phyloP scores from a whole-genome alignment of 2,888 invertebrate species.

The Patella depressa region DNA sequence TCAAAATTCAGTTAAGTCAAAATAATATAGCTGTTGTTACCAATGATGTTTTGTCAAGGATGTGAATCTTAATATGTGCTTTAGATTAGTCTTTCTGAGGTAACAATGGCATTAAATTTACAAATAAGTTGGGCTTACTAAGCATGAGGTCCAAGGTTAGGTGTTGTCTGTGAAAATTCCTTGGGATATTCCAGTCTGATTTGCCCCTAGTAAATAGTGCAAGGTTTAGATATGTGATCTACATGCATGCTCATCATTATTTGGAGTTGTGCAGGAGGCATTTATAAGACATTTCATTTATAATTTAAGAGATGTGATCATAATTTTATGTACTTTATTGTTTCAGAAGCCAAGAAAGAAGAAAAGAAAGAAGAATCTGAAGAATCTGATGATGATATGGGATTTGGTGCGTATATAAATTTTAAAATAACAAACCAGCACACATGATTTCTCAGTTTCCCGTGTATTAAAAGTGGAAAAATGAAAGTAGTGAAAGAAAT shows the following conservation, averaged over 20 bases:
- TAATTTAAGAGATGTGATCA: not conserved
- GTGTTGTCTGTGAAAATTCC: too few relatives aligned
- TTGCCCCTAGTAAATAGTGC: too few relatives aligned
- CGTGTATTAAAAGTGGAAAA: too few relatives aligned
- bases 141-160: too few relatives aligned
- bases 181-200: too few relatives aligned
- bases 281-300: not conserved
- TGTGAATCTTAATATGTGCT: not conserved
- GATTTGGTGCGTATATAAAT: conserved; percentile 65
- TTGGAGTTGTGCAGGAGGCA: not conserved
- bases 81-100: conserved; percentile 10
- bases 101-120: not conserved
- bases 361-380: conserved; percentile 67
- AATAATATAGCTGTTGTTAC: not conserved
- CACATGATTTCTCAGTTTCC: too few relatives aligned
- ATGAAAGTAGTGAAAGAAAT: too few relatives aligned
- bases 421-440: too few relatives aligned
- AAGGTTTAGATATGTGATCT: too few relatives aligned
- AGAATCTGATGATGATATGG: conserved; percentile 71
- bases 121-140: too few relatives aligned
- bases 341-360: conserved; percentile 62
- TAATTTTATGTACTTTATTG: not conserved
- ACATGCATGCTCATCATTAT: not conserved
- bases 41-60: conserved; percentile 3
- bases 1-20: too few relatives aligned